These are phyloP conservation scores for Chiroxiphia lanceolata DNA, from an alignment of 2,797 vertebrate genomes.

Conservation along the genomic window DNA sequence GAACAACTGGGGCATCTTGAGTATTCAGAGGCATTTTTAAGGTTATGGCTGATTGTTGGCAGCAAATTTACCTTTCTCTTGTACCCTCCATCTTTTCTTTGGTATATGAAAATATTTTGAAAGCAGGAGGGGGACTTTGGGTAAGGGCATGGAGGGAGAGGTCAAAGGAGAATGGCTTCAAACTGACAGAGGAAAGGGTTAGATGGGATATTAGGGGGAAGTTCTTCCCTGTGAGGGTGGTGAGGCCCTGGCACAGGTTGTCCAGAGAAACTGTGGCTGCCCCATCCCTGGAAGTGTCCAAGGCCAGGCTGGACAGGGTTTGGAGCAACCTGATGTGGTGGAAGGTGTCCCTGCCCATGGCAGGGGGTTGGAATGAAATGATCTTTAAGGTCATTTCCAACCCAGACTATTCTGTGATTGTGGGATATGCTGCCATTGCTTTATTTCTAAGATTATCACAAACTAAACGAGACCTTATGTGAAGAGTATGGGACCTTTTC, in stretches of 20 bases:
- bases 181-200: not conserved
- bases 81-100: rapidly evolving
- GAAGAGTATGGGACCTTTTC: not conserved
- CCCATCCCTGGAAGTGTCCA: not conserved
- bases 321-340: rapidly evolving
- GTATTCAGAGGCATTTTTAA: not conserved
- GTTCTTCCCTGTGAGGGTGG: rapidly evolving
- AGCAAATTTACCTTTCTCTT: not conserved
- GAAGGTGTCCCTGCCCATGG: not conserved
- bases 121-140: not conserved
- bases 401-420: not conserved
- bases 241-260: no score
- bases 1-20: not conserved
- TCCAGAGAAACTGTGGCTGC: no score
- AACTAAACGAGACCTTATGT: not conserved
- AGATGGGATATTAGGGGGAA: not conserved
- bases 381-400: not conserved
- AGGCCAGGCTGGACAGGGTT: not conserved
- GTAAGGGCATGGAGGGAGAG: not conserved
- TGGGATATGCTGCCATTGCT: not conserved
- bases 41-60: not conserved
- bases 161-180: not conserved
- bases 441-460: not conserved
- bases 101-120: not conserved
- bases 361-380: not conserved